These are phyloP conservation scores for Ametastegia equiseti DNA, from an alignment of 2,888 invertebrate genomes.

Conservation along the genomic window DNA sequence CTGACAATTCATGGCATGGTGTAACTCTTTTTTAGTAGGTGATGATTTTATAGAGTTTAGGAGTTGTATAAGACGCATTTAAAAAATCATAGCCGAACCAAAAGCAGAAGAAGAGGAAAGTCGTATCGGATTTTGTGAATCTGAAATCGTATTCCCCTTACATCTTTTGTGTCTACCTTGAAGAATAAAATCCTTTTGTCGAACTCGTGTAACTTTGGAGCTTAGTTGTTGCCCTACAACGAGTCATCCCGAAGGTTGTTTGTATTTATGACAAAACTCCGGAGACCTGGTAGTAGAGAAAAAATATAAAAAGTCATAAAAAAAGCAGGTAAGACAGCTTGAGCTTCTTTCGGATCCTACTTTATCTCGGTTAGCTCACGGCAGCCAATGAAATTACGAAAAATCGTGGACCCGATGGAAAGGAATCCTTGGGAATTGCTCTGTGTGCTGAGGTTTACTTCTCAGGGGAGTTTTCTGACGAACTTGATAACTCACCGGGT, in stretches of 20 bases:
- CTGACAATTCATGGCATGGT: not conserved
- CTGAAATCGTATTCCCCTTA: constrained; percentile 7
- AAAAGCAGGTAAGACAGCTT: not conserved
- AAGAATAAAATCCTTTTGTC: not conserved
- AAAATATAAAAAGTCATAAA: constrained; percentile 22
- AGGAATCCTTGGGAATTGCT: constrained; percentile 4
- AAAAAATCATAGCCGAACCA: not conserved
- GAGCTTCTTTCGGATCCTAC: constrained; percentile 24
- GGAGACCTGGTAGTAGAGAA: constrained; percentile 7
- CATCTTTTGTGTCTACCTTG: not conserved
- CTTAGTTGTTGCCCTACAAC: constrained; percentile 17
- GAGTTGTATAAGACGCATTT: not conserved
- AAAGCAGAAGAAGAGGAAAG: not conserved
- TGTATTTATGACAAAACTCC: constrained; percentile 38
- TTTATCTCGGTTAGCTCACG: constrained; percentile 37
- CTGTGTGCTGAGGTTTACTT: not conserved
- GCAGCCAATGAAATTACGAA: constrained; percentile 34
- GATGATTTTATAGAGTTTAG: too few species aligned
- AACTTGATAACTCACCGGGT: constrained; percentile 18
- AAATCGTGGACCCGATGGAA: not conserved
- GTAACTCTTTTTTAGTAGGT: too few species aligned
- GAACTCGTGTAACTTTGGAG: constrained; percentile 23
- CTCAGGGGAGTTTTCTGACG: constrained; percentile 22
- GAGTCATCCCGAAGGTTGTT: constrained; percentile 33
- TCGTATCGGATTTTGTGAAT: not conserved